Evolutionary conservation across 1,140 invertebrate genomes (phyloP), one percentile per base, ranked within the genome.

Genomic region (Scaptomyza montana): DNA sequence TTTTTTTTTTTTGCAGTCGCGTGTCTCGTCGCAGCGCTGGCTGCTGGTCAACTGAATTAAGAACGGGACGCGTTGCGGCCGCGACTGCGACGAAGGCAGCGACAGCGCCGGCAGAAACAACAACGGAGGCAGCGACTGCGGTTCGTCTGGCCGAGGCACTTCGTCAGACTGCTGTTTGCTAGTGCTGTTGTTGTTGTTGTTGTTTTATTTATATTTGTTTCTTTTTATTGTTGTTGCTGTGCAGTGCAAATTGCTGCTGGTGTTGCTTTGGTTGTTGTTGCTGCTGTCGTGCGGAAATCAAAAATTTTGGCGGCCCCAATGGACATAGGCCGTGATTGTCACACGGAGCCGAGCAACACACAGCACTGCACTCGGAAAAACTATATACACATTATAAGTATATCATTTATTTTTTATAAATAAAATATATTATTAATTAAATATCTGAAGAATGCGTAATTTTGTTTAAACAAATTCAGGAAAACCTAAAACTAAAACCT

Each of bases 11-110:
- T 65, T 70, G 76, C 70, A 74, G 80, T 89, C 84, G 79, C 82
- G 89, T 85, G 89, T 89, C 77, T 77, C 76, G 73, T 80, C 74
- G 80, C 74, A 71, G 77, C 78, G 79, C 74, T 74, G 89, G 82
- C 77, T 90, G 87, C 87, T 90, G 89, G 89, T 90, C 89, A 90
- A 90, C 89, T 90, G 80, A 90, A 85, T 90, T 90, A 90, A 90
- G 78, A 89, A 89, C 81, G 89, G 63, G 74, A 71, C 79, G 76
- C 59, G 43, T 59, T 74, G 55, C 59, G 68, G 64, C 74, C 65
- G 80, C 50, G 72, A 59, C 68, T 66, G 78, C 71, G 69, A 64
- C 59, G 41, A 41, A 68, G 60, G 63, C 76, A 55, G 60, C 56
- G 56, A 19, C 41, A 50, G 59, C 73, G 55, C 39, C 33, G 61